Percentiles rank a stretch among this genome's conserved stretches.
Conservation (phyloP, 2,888 invertebrate species). For the Oxycera nigricornis region DNA sequence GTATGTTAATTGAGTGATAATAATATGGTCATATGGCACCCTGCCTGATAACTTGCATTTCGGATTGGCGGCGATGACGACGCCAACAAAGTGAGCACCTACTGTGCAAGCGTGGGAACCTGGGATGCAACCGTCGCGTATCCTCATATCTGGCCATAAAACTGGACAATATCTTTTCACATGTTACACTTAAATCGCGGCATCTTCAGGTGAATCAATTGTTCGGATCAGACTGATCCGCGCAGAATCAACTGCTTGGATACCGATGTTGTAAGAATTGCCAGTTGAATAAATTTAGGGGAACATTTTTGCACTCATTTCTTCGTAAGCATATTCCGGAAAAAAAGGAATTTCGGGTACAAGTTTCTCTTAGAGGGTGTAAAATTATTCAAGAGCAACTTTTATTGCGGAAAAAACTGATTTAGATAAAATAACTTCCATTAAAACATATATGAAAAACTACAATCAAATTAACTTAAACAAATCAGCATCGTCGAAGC, state of each 20-base stretch:
- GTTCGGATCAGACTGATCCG: background rate
- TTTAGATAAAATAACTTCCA: no score
- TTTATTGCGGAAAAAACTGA: no score
- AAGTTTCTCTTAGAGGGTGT: no score
- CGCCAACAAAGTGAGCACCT: background rate
- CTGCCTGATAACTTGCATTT: slow-evolving; percentile 19
- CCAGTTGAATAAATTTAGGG: background rate
- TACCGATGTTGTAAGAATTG: background rate
- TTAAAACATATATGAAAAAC: no score
- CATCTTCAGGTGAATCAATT: slow-evolving; percentile 3
- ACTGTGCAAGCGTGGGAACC: slow-evolving; percentile 16
- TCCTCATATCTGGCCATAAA: background rate
- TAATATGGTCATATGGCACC: slow-evolving; percentile 37
- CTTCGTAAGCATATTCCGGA: background rate
- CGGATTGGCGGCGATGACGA: background rate
- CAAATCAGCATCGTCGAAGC: no score
- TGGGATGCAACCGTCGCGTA: slow-evolving; percentile 1
- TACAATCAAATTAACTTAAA: no score
- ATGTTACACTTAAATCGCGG: background rate
- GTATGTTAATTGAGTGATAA: slow-evolving; percentile 32
- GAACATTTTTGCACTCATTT: background rate
- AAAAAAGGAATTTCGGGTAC: background rate
- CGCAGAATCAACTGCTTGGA: background rate
- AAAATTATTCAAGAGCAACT: no score
- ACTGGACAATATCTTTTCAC: background rate